Evolutionary conservation across 2,888 invertebrate species (phyloP).

Genomic region (Drosophila stalkeri): DNA sequence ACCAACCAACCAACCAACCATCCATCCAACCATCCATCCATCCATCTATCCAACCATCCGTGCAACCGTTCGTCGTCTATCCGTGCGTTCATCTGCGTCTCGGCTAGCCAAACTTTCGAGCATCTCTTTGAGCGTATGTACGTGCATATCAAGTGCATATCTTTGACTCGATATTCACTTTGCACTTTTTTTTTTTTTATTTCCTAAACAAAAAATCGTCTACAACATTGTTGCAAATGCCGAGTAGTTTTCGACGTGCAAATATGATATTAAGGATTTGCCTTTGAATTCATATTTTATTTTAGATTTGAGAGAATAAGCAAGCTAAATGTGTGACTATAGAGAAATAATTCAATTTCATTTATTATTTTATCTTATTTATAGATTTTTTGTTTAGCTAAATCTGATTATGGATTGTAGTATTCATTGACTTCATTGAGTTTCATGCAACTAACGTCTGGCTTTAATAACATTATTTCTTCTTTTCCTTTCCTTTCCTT

Average conservation of each 20-base stretch:
- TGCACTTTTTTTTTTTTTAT: slow-evolving; percentile 22
- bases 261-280: background rate
- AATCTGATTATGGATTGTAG: background rate
- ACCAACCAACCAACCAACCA: slow-evolving; percentile 44
- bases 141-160: slow-evolving; percentile 67
- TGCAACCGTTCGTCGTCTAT: slow-evolving; percentile 45
- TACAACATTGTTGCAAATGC: slow-evolving; percentile 6
- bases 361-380: background rate
- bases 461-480: slow-evolving; percentile 9
- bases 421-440: background rate
- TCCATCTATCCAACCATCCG: slow-evolving; percentile 39
- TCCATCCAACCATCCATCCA: slow-evolving; percentile 51
- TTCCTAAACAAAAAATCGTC: slow-evolving; percentile 5
- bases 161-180: slow-evolving; percentile 55
- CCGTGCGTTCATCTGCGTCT: slow-evolving; percentile 72
- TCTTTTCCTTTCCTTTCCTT: too few relatives aligned
- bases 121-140: slow-evolving; percentile 46
- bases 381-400: background rate
- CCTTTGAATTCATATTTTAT: background rate
- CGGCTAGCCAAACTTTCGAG: slow-evolving; percentile 67
- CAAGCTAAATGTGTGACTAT: too few relatives aligned
- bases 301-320: background rate
- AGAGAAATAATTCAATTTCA: too few relatives aligned
- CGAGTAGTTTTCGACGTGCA: background rate
- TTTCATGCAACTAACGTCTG: slow-evolving; percentile 2